phyloP scores from a whole-genome alignment of 2,797 vertebrate genomes.

The Urosaurus nigricauda region DNA sequence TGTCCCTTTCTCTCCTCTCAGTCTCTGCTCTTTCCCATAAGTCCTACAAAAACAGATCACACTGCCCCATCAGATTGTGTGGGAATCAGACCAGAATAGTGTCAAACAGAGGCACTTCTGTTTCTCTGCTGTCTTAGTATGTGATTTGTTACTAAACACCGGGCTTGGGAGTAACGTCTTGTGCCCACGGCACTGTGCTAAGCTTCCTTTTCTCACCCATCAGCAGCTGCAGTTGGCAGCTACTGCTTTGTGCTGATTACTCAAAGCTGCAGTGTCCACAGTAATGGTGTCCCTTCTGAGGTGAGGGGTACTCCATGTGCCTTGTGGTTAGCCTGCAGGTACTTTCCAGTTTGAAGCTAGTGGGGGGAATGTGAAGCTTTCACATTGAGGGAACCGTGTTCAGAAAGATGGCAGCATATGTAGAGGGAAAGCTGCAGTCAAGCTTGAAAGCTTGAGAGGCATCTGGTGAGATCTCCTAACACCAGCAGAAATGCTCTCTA shows the following conservation, averaged over 20 bases:
- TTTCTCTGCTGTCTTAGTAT: slow-evolving; percentile 32
- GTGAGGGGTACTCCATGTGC: slow-evolving; percentile 6
- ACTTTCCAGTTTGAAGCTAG: neutral
- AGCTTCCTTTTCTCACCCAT: slow-evolving; percentile 19
- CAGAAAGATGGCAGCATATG: slow-evolving; percentile 43
- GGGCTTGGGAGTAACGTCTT: neutral
- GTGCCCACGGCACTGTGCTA: slow-evolving; percentile 18
- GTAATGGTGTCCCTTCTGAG: neutral
- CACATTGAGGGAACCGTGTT: neutral
- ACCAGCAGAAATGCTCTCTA: slow-evolving; percentile 29
- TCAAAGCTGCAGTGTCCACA: neutral
- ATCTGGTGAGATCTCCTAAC: slow-evolving; percentile 62
- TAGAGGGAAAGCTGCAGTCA: slow-evolving; percentile 61
- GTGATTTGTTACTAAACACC: neutral
- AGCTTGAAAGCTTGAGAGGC: slow-evolving; percentile 68
- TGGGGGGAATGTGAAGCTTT: slow-evolving; percentile 17
- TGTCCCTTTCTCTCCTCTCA: slow-evolving; percentile 44
- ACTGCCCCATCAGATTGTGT: slow-evolving; percentile 66
- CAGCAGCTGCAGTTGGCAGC: slow-evolving; percentile 24
- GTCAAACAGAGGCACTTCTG: slow-evolving; percentile 24
- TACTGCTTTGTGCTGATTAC: neutral
- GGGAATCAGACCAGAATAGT: slow-evolving; percentile 53
- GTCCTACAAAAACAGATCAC: slow-evolving; percentile 65
- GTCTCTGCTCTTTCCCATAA: slow-evolving; percentile 14
- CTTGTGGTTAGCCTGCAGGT: slow-evolving; percentile 13